These are phyloP conservation scores for Sorex fumeus DNA, from an alignment of 2,113 vertebrate species.

Conservation along the genomic window DNA sequence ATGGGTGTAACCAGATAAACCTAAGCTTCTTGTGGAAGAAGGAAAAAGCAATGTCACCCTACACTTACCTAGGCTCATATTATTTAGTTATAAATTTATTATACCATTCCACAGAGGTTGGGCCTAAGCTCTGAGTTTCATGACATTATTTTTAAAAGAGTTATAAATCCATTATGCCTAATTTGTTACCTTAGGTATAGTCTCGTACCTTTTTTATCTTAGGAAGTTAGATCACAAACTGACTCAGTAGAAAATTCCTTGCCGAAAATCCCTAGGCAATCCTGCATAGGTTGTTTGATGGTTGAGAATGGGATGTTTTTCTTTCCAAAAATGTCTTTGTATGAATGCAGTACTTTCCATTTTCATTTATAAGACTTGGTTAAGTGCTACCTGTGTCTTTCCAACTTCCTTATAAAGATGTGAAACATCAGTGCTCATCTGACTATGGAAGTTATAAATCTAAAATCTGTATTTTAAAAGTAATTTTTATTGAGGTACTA, in stretches of 20 bases:
- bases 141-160: slow-evolving; percentile 42
- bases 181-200: not conserved
- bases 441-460: not conserved
- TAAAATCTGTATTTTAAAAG: not conserved
- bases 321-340: not conserved
- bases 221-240: slow-evolving; percentile 10
- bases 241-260: not conserved
- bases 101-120: not conserved
- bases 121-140: slow-evolving; percentile 6
- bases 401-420: not conserved
- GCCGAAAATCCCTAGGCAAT: not conserved
- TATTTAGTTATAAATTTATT: slow-evolving; percentile 43
- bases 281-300: not conserved
- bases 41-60: too few relatives aligned
- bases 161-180: not conserved
- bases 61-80: not conserved
- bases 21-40: too few relatives aligned
- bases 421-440: not conserved
- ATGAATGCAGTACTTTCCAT: not conserved
- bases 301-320: not conserved
- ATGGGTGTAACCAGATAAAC: too few relatives aligned
- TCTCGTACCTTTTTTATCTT: not conserved
- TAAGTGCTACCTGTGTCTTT: not conserved
- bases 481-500: too few relatives aligned
- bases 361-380: not conserved